Evolutionary conservation across 2,888 invertebrate genomes (phyloP), one percentile per base, ranked within the genome.

Genomic region (Mystacides longicornis): DNA sequence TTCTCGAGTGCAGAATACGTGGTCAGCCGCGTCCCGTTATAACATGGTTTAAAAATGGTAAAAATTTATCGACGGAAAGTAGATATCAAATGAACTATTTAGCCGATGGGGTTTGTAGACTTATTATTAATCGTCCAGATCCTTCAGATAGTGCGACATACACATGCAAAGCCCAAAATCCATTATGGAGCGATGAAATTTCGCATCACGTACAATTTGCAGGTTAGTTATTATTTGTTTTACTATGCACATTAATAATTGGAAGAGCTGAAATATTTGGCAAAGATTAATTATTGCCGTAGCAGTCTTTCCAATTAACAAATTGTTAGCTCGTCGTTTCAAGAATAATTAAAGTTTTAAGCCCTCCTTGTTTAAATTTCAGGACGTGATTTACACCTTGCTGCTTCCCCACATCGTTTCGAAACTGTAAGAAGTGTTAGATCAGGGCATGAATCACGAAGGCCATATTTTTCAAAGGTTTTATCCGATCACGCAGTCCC

Each of bases 1-100:
- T 84, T 21, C 72, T 92, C 61, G 90, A 91, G 70, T 91, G 91
- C 66, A 81, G 86, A 51, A 83, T 91, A 47, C 81, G 86, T 56
- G 87, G 87, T 20, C 82, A 86, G 63, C 88, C 89, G 14, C 73
- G 80, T 2, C 88, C 90, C 0, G 79, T 75, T 0, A 82, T 91
- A 56, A 81, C 82, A 31, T 93, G 92, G 92, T 69, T 83, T 60
- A 90, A 87, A 67, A 85, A 89, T 63, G 84, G 81, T 37, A 74
- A 74, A 49, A 71, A 78, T 11, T 69, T 89, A 11, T 65, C 65
- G 11, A 67, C 68, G 1, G 77, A 77, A 16, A 80, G 81, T 2
- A 81, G 85, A 60, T 85, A 81, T 67, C 75, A 80, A 60, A 81
- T 85, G 49, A 79, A 78, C 59, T 85, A 87, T 67, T 74, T 85